A percentile compares a stretch with the other conserved stretches of the same genome.
Evolutionary conservation across 2,888 invertebrate genomes (phyloP).

Genomic region (Lycaena phlaeas): DNA sequence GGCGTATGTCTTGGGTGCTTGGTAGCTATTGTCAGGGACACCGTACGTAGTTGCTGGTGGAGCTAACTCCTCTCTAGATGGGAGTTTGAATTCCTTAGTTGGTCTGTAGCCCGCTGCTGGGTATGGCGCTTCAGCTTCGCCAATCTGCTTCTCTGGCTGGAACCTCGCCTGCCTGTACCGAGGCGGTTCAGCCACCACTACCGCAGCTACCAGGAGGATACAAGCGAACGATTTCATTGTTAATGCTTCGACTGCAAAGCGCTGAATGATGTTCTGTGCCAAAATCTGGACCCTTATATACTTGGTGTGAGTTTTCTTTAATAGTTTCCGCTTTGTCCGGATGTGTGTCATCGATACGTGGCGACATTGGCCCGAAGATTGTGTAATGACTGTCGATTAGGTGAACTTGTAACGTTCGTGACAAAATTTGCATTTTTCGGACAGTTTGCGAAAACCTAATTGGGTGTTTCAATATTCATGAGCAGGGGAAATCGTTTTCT

Average conservation of each 20-base stretch:
- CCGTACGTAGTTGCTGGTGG: conserved; percentile 54
- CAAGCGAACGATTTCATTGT: conserved; percentile 49
- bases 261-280: conserved; percentile 54
- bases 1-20: conserved; percentile 46
- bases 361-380: conserved; percentile 64
- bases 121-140: conserved; percentile 46
- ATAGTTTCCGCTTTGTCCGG: conserved; percentile 52
- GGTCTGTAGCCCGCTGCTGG: conserved; percentile 53
- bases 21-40: conserved; percentile 51
- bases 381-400: conserved; percentile 59
- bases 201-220: conserved; percentile 41
- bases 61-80: conserved; percentile 38
- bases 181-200: conserved; percentile 49
- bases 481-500: conserved; percentile 44
- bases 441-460: conserved; percentile 44
- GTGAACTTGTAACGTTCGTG: conserved; percentile 53
- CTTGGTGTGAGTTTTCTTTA: conserved; percentile 30
- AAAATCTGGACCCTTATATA: conserved; percentile 43
- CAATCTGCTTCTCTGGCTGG: conserved; percentile 38
- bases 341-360: conserved; percentile 57
- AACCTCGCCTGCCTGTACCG: conserved; percentile 37
- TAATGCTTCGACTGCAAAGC: conserved; percentile 38
- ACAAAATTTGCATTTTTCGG: conserved; percentile 33
- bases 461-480: conserved; percentile 56
- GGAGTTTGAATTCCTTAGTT: conserved; percentile 45